Conservation (phyloP, 2,797 vertebrate genomes). For the Argya squamiceps region DNA sequence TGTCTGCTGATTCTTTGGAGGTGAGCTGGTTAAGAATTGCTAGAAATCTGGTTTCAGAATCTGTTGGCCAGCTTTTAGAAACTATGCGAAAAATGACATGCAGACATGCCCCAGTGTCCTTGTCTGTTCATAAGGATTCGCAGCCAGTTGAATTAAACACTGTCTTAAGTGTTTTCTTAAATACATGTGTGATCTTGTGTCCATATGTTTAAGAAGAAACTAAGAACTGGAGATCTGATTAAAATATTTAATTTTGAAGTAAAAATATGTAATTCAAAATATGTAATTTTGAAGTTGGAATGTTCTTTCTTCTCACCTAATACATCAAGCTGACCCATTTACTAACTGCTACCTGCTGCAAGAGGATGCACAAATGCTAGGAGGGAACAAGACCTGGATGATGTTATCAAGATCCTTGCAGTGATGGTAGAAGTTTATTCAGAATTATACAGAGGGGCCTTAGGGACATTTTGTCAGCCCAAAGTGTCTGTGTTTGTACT, state of each 20-base stretch:
- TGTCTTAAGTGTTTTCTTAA: neutral
- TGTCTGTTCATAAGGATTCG: neutral
- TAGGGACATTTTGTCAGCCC: slow-evolving; percentile 52
- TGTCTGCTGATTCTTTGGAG: neutral
- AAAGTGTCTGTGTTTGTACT: slow-evolving; percentile 55
- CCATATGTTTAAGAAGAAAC: neutral
- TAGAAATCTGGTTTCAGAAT: neutral
- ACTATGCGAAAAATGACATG: neutral
- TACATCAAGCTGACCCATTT: neutral
- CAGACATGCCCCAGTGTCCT: neutral
- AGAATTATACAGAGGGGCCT: slow-evolving; percentile 6
- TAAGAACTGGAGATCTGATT: neutral
- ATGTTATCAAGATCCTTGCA: neutral
- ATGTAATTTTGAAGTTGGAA: neutral
- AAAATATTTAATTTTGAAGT: neutral
- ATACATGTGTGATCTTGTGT: neutral
- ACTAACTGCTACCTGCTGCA: neutral
- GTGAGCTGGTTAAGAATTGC: neutral
- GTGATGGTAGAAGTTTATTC: neutral
- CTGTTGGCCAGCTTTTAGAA: neutral
- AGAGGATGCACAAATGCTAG: neutral
- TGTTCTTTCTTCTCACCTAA: neutral
- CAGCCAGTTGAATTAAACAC: neutral
- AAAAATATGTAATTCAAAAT: too few relatives aligned
- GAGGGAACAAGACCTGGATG: slow-evolving; percentile 13